phyloP scores from a whole-genome alignment of 2,113 vertebrate genomes.

The Aplodontia rufa region DNA sequence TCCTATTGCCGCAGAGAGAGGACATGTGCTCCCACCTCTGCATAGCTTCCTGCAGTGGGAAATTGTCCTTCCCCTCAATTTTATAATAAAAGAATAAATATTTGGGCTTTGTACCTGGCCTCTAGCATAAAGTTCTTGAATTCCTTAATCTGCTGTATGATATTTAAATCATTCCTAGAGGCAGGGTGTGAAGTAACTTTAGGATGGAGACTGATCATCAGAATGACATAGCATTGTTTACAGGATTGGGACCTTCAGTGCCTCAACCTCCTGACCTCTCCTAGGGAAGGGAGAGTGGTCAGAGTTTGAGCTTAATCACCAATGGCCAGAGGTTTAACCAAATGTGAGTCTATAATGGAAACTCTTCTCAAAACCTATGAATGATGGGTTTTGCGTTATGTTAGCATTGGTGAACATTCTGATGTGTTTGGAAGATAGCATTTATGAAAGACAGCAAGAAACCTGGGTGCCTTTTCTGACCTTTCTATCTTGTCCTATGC shows the following conservation, averaged over 20 bases:
- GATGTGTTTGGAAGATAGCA: background rate
- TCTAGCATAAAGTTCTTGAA: background rate
- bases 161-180: background rate
- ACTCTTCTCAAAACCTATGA: background rate
- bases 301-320: background rate
- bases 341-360: background rate
- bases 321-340: background rate
- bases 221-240: background rate
- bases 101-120: background rate
- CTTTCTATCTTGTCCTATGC: accelerated
- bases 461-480: accelerated
- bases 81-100: background rate
- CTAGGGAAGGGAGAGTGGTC: background rate
- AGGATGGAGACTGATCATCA: background rate
- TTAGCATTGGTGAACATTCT: background rate
- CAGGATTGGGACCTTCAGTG: background rate
- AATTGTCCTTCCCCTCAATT: background rate
- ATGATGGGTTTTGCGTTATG: accelerated
- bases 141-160: background rate
- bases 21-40: background rate
- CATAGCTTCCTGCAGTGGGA: background rate
- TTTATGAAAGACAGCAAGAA: accelerated
- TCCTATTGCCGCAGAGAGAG: background rate
- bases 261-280: background rate
- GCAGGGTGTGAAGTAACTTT: background rate